Base-by-base conservation (phyloP, 2,797 vertebrate species). In the Novumbra hubbsi region DNA sequence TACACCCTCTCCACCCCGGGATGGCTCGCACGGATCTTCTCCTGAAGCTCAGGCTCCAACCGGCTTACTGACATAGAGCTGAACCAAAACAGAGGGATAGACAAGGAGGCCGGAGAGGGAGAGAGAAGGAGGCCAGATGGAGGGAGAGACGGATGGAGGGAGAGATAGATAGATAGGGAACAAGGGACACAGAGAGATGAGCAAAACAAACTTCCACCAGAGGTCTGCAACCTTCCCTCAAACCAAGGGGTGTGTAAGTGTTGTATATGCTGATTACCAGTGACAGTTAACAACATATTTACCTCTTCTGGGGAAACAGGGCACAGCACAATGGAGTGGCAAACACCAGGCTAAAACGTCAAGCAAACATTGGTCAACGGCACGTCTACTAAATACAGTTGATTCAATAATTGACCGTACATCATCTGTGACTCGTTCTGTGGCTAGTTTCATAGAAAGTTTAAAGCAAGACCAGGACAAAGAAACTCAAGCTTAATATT, bases 231-330 rank as follows among this genome's bases (percentile, higher is more conserved):
- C 21, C 15, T 15, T 41, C 63, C 65, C 38, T 78, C 24, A 60
- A 2, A n/a, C 19, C 41, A 45, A 57, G 24, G 24, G 4, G 19
- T 57, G 9, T 24, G 8, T 60, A 60, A 0, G 6, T 21, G 21
- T 62, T 24, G 9, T 62, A 15, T 27, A 28, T 24, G 49, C 50
- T 57, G 69, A 57, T 70, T 17, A 32, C n/a, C 52, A 34, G 17
- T 70, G 45, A 70, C 32, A 34, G 30, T 34, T 67, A 19, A 9
- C 30, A 66, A 34, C 11, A 9, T 28, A 86, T 90, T 28, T 88
- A 99, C 98, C 98, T 99, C 86, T 98, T 99, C 82, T 99, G 98
- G 81, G 98, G 98, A 85, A 99, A 99, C 80, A 99, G 84, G 0
- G 98, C 98, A 79, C 98, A 99, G 87, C 98, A 99, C 66, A 99